These are phyloP conservation scores for Hypena proboscidalis DNA, from an alignment of 2,888 invertebrate species.

Conservation along the genomic window DNA sequence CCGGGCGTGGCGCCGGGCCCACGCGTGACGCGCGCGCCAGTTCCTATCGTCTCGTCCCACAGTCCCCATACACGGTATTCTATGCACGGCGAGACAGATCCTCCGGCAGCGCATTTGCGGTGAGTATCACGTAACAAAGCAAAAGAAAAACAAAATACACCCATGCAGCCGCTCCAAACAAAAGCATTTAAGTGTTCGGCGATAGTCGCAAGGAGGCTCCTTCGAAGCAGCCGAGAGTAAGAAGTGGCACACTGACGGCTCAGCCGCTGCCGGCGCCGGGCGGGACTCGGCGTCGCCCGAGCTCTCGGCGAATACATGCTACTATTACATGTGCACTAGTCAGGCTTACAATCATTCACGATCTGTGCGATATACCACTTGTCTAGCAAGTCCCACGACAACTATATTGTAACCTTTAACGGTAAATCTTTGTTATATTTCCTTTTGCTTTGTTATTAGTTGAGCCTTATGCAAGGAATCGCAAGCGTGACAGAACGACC, in stretches of 20 bases:
- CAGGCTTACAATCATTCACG: constrained; percentile 83
- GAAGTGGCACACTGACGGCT: constrained; percentile 55
- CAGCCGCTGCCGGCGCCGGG: constrained; percentile 44
- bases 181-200: constrained; percentile 67
- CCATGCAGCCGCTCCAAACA: constrained; percentile 76
- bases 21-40: constrained; percentile 49
- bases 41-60: constrained; percentile 63
- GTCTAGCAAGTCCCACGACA: constrained; percentile 74
- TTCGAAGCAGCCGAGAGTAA: constrained; percentile 62
- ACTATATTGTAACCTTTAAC: constrained; percentile 61
- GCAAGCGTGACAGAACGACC: constrained; percentile 69
- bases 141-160: constrained; percentile 83
- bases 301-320: constrained; percentile 63
- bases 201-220: constrained; percentile 63
- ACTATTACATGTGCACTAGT: constrained; percentile 74
- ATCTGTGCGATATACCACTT: constrained; percentile 79
- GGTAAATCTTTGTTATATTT: constrained; percentile 67
- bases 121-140: constrained; percentile 82
- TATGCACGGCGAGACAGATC: constrained; percentile 66
- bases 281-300: constrained; percentile 53
- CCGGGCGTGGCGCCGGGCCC: constrained; percentile 41
- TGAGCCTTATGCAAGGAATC: constrained; percentile 76
- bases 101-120: constrained; percentile 74
- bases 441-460: constrained; percentile 84
- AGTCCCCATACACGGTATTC: constrained; percentile 63